phyloP scores from a whole-genome alignment of 2,888 invertebrate genomes.

The Phasia obesa region DNA sequence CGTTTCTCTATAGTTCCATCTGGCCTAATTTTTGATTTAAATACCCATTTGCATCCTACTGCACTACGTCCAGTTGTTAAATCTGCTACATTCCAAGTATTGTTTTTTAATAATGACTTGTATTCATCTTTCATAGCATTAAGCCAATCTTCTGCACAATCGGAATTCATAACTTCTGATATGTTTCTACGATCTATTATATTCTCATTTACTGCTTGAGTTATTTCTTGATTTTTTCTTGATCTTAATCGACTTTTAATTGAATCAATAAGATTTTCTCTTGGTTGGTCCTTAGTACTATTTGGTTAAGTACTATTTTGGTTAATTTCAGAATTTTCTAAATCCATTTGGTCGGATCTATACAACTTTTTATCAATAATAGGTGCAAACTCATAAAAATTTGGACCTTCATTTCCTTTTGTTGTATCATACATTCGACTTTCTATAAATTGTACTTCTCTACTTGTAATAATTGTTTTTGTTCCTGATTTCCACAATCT shows the following conservation, averaged over 20 bases:
- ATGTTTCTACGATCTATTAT: slow-evolving; percentile 18
- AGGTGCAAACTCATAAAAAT: not conserved
- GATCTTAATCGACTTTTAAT: not conserved
- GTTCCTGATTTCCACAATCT: slow-evolving; percentile 2
- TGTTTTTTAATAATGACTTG: slow-evolving; percentile 13
- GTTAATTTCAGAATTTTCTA: not conserved
- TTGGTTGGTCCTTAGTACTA: not conserved
- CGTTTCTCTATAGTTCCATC: not conserved
- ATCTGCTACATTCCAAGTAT: slow-evolving; percentile 27
- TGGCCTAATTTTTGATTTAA: slow-evolving; percentile 36
- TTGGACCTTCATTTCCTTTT: not conserved
- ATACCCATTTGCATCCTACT: slow-evolving; percentile 40
- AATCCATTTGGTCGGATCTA: not conserved
- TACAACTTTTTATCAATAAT: not conserved
- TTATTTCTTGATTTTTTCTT: not conserved
- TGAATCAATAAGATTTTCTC: not conserved
- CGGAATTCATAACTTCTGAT: slow-evolving; percentile 13
- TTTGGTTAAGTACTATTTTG: not conserved
- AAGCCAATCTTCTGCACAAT: slow-evolving; percentile 1
- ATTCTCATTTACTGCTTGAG: not conserved
- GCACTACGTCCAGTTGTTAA: slow-evolving; percentile 31
- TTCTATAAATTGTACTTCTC: slow-evolving; percentile 1
- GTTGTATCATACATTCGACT: not conserved
- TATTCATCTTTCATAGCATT: slow-evolving; percentile 34
- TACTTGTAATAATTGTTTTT: slow-evolving; percentile 1